Evolutionary conservation across 2,888 invertebrate species (phyloP).

Genomic region (Phortica magna): DNA sequence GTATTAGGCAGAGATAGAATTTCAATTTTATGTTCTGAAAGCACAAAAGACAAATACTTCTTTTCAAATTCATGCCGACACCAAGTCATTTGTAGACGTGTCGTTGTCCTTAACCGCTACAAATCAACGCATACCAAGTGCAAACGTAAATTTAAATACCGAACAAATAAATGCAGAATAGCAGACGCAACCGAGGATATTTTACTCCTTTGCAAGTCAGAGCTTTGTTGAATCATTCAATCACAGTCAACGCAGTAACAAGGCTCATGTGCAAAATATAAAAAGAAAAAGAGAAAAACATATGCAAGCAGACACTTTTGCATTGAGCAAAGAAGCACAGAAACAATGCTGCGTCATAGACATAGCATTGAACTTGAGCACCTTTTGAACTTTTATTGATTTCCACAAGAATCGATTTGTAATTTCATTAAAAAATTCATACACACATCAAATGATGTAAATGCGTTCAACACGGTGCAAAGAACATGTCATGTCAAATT

Average conservation of each 20-base stretch:
- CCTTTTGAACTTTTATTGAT: constrained; percentile 58
- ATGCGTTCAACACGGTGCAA: constrained; percentile 63
- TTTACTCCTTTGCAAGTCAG: constrained; percentile 49
- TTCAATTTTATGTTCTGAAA: too few species aligned
- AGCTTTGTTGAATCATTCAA: constrained; percentile 26
- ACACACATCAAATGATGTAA: constrained; percentile 65
- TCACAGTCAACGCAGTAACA: background rate
- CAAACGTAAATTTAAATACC: too few species aligned
- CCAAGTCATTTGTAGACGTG: too few species aligned
- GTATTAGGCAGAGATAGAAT: too few species aligned
- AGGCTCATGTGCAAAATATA: background rate
- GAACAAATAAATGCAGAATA: too few species aligned
- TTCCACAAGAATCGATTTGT: constrained; percentile 43
- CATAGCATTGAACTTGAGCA: constrained; percentile 55
- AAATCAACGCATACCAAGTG: too few species aligned
- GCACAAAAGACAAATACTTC: too few species aligned
- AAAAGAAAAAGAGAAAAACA: background rate
- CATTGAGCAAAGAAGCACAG: constrained; percentile 40
- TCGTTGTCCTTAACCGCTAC: too few species aligned
- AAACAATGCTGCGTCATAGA: background rate
- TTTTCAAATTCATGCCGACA: too few species aligned
- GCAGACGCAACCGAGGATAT: too few species aligned
- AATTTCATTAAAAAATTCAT: constrained; percentile 27
- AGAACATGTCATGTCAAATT: constrained; percentile 31
- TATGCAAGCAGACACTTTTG: constrained; percentile 52